Base-by-base conservation (phyloP, 2,888 invertebrate genomes). In the Hedychridium roseum region DNA sequence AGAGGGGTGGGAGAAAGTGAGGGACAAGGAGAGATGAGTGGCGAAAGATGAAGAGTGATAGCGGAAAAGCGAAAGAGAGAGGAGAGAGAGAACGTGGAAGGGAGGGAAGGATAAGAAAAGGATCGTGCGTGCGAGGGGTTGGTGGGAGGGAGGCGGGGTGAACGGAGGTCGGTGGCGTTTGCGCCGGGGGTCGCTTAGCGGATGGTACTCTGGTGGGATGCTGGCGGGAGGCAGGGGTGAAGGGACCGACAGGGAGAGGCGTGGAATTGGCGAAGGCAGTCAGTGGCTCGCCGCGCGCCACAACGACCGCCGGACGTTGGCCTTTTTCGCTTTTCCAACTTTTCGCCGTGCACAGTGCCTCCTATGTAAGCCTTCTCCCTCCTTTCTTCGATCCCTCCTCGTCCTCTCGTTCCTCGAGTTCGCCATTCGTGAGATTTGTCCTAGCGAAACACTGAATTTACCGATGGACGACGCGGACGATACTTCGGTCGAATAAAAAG, bases 271-370 rank as follows among this genome's bases (percentile, higher is more conserved):
- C 60, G 64, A 64, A 71, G 67, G 64, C 70, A 76, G 76, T 75
- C 76, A 74, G 73, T 74, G 73, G 73, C 71, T 73, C 71, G 75
- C 67, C 72, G 73, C 71, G 76, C 76, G 76, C 71, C 75, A 73
- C 73, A 71, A 70, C 68, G 74, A 71, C 54, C 47, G 56, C 30
- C 50, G 48, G 56, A 54, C 56, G 49, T 49, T 43, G 34, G 35
- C 57, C 54, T 50, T 35, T n/a, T 47, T 50, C 51, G 44, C 60
- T 62, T 55, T 64, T 57, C 55, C 50, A 27, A 64, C 57, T 59
- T 58, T 54, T 51, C 57, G 51, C 17, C 37, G 41, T 45, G 37
- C 30, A 36, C 9, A 17, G 35, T 30, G 23, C 9, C 9, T 47
- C 53, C 42, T 42, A 32, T 34, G 34, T 21, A 42, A 26, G 40